Evolutionary conservation across 2,888 invertebrate genomes (phyloP).

Genomic region (Hydroisotoma schaefferi): DNA sequence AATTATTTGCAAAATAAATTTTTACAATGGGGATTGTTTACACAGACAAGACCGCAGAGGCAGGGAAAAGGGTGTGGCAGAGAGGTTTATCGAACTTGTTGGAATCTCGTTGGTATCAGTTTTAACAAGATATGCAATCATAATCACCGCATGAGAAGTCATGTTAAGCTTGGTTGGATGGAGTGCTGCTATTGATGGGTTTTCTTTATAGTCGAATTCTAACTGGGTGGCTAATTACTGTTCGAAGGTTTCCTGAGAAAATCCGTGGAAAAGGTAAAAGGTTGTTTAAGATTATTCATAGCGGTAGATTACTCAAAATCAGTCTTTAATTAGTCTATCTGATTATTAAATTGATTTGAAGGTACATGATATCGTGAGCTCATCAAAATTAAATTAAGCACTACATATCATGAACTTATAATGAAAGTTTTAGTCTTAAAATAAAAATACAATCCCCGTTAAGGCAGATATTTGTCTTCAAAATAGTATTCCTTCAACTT

Average conservation of each 20-base stretch:
- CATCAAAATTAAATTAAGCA: not conserved
- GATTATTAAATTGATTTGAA: not conserved
- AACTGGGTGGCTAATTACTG: too few species aligned
- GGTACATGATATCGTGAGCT: not conserved
- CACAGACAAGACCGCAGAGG: not conserved
- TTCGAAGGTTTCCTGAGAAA: not conserved
- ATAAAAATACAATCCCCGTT: not conserved
- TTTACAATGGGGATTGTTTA: not conserved
- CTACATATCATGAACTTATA: not conserved
- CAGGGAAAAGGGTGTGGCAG: not conserved
- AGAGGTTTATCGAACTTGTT: slow-evolving; percentile 1
- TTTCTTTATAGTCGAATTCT: too few species aligned
- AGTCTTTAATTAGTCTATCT: too few species aligned
- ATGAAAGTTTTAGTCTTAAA: not conserved
- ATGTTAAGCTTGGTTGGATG: too few species aligned
- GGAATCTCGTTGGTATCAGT: not conserved
- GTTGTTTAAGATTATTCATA: too few species aligned
- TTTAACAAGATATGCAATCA: too few species aligned
- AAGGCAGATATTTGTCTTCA: not conserved
- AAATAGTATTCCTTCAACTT: slow-evolving; percentile 24
- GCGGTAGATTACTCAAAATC: too few species aligned
- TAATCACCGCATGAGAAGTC: too few species aligned
- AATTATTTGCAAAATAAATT: slow-evolving; percentile 7
- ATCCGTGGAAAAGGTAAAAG: not conserved
- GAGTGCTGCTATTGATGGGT: too few species aligned